Evolutionary conservation across 2,797 vertebrate species (phyloP).

Genomic region (Sebastes vulpes): DNA sequence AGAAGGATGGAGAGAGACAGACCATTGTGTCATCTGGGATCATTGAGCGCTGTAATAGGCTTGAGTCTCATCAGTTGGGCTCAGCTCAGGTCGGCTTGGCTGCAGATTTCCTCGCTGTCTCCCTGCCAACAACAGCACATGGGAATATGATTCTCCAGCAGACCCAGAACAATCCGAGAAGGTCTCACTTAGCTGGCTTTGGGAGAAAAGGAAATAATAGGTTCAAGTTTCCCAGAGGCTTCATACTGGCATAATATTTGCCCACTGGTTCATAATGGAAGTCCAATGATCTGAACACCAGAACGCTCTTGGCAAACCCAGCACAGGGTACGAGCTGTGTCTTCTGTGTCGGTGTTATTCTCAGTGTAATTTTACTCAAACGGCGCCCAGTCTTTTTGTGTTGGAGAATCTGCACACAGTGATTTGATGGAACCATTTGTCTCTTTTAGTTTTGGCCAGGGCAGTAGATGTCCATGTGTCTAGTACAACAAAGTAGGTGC

Average conservation of each 20-base stretch:
- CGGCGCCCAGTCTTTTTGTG: too few relatives aligned
- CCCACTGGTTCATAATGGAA: constrained; percentile 54
- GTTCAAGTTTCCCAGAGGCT: constrained; percentile 47
- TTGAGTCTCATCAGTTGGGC: constrained; percentile 66
- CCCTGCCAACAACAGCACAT: constrained; percentile 64
- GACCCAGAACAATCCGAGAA: constrained; percentile 56
- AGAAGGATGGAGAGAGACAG: constrained; percentile 31
- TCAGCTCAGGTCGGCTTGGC: constrained; percentile 61
- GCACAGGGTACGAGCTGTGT: constrained; percentile 2
- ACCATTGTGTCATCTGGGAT: constrained; percentile 74
- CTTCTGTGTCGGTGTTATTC: constrained; percentile 16
- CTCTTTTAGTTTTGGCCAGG: background rate
- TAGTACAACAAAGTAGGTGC: background rate
- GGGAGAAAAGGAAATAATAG: constrained; percentile 51
- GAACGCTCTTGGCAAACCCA: constrained; percentile 45
- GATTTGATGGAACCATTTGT: background rate
- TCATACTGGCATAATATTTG: constrained; percentile 57
- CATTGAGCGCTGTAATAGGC: constrained; percentile 81
- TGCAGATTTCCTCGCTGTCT: constrained; percentile 48
- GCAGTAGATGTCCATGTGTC: background rate
- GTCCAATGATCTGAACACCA: constrained; percentile 36
- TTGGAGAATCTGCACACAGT: too few relatives aligned
- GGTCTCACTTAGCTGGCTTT: constrained; percentile 69
- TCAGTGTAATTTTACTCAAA: constrained; percentile 26
- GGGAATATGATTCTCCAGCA: constrained; percentile 60